phyloP scores from a whole-genome alignment of 2,113 vertebrate genomes.

The Silurus glanis region DNA sequence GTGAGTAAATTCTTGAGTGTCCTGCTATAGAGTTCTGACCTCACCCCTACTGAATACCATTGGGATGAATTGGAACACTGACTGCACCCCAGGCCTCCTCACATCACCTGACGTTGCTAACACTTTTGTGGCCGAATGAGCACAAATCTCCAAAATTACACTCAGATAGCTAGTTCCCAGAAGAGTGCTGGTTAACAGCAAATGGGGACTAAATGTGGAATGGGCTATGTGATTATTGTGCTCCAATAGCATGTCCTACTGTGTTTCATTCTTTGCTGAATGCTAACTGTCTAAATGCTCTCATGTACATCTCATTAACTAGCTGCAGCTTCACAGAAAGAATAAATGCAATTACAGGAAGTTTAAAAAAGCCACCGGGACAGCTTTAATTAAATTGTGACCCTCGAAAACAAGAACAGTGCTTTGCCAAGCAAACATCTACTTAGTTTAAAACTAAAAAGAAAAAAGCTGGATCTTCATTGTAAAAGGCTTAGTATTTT shows the following conservation, averaged over 20 bases:
- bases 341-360: background rate
- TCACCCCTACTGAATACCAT: too few relatives aligned
- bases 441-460: background rate
- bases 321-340: too few relatives aligned
- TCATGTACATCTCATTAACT: background rate
- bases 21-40: too few relatives aligned
- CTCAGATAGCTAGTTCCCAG: too few relatives aligned
- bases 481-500: background rate
- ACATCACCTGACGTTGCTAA: too few relatives aligned
- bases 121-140: too few relatives aligned
- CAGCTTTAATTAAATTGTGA: background rate
- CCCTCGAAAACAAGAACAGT: background rate
- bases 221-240: background rate
- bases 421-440: background rate
- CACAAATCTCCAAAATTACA: too few relatives aligned
- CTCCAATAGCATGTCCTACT: background rate
- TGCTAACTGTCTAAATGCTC: background rate
- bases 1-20: too few relatives aligned
- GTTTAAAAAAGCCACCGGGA: background rate
- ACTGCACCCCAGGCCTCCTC: too few relatives aligned
- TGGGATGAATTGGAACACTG: too few relatives aligned
- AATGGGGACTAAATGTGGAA: too few relatives aligned
- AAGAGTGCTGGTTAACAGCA: too few relatives aligned
- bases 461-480: background rate
- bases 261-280: background rate